These are phyloP conservation scores for Coremacera marginata DNA, from an alignment of 2,888 invertebrate genomes.

Conservation along the genomic window DNA sequence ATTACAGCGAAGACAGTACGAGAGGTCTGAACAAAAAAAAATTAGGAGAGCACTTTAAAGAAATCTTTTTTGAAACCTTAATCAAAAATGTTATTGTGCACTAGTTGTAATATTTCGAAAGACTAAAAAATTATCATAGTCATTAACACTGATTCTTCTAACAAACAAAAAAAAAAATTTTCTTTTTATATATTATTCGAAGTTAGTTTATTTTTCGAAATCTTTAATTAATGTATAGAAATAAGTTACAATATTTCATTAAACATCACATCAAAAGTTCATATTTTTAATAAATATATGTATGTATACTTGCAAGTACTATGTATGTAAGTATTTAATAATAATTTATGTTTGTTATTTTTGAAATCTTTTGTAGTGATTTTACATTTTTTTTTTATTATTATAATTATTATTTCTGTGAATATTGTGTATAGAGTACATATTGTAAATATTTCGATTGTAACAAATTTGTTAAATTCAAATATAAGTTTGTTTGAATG, in stretches of 20 bases:
- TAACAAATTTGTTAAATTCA: neutral
- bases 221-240: conserved; percentile 19
- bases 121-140: too few species aligned
- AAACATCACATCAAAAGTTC: conserved; percentile 64
- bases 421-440: neutral
- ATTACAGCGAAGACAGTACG: too few species aligned
- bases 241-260: conserved; percentile 42
- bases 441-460: neutral
- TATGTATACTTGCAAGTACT: neutral
- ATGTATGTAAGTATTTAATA: neutral
- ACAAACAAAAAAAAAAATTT: too few species aligned
- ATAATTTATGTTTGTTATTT: neutral
- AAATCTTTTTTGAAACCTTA: too few species aligned
- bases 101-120: too few species aligned
- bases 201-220: conserved; percentile 33
- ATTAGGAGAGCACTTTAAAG: too few species aligned
- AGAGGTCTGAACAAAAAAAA: too few species aligned
- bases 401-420: neutral
- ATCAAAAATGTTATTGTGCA: too few species aligned
- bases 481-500: neutral
- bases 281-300: conserved; percentile 22
- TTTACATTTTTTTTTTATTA: neutral
- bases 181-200: conserved; percentile 29
- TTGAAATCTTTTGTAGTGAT: neutral
- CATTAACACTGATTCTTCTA: too few species aligned